Conservation (phyloP, 2,113 vertebrate genomes). For the Campylomormyrus tamandua region DNA sequence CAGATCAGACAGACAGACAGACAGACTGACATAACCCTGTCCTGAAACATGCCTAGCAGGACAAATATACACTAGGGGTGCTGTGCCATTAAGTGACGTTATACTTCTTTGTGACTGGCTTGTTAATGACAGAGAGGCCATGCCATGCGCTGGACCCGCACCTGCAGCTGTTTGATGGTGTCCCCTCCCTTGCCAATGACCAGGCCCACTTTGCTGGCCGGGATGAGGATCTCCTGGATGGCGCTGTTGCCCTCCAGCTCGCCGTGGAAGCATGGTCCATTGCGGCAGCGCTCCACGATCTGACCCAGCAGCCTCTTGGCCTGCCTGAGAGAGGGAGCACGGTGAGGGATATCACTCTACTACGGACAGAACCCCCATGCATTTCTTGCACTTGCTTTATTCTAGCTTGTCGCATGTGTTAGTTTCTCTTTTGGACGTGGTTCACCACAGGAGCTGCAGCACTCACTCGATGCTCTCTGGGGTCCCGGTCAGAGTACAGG, state of each 20-base stretch:
- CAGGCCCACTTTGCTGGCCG: slow-evolving; percentile 88
- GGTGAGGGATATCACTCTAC: slow-evolving; percentile 31
- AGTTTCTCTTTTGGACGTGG: background rate
- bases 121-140: background rate
- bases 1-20: background rate
- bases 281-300: slow-evolving; percentile 90
- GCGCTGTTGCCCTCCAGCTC: slow-evolving; percentile 76
- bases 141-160: slow-evolving; percentile 29
- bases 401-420: background rate
- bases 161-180: slow-evolving; percentile 94
- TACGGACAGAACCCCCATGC: background rate
- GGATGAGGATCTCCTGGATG: slow-evolving; percentile 85
- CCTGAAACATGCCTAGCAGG: background rate
- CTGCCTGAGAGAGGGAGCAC: slow-evolving; percentile 64
- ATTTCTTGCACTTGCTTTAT: background rate
- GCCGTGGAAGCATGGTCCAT: slow-evolving; percentile 80
- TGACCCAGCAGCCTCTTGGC: slow-evolving; percentile 89
- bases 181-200: slow-evolving; percentile 94
- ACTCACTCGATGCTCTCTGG: slow-evolving; percentile 96
- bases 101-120: too few species aligned
- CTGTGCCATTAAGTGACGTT: background rate
- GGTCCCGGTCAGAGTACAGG: slow-evolving; percentile 84
- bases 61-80: background rate
- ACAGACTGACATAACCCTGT: background rate
- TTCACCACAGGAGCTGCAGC: slow-evolving; percentile 4